Evolutionary conservation across 2,797 vertebrate genomes (phyloP).

Genomic region (Rhinatrema bivittatum): DNA sequence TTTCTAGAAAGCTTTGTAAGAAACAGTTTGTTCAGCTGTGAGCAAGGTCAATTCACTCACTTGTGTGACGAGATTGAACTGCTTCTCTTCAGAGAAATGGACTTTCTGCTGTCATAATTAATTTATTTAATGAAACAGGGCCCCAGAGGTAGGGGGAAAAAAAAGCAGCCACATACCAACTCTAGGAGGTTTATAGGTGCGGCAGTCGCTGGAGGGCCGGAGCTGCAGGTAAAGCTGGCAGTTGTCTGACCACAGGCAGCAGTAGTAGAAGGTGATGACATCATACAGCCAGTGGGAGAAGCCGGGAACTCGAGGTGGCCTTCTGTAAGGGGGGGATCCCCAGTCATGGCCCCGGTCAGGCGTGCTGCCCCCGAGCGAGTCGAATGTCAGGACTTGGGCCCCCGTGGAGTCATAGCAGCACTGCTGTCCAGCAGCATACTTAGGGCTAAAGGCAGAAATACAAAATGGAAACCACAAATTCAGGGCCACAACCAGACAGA

Average conservation of each 20-base stretch:
- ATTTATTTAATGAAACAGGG: too few relatives aligned
- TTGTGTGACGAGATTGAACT: too few relatives aligned
- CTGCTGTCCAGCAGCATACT: conserved; percentile 79
- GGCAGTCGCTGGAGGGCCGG: conserved; percentile 83
- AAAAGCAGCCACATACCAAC: conserved; percentile 65
- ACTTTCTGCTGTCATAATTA: too few relatives aligned
- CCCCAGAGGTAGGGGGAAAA: too few relatives aligned
- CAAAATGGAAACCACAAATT: too few relatives aligned
- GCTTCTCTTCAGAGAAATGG: too few relatives aligned
- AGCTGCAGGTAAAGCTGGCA: conserved; percentile 75
- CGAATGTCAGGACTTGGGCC: conserved; percentile 60
- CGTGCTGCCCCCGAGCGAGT: conserved; percentile 84
- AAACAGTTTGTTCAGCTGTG: too few relatives aligned
- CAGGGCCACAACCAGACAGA: too few relatives aligned
- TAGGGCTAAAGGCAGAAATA: conserved; percentile 50
- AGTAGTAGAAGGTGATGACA: conserved; percentile 90
- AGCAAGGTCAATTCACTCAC: too few relatives aligned
- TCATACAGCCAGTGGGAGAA: conserved; percentile 90
- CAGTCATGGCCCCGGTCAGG: conserved; percentile 91
- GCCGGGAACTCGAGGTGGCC: conserved; percentile 75
- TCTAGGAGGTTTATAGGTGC: conserved; percentile 58
- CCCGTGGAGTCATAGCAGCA: conserved; percentile 83
- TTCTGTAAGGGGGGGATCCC: conserved; percentile 74
- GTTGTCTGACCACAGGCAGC: conserved; percentile 88
- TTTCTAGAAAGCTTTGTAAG: too few relatives aligned